Base-by-base conservation (phyloP, 2,113 vertebrate genomes). In the Puffinus mauretanicus region DNA sequence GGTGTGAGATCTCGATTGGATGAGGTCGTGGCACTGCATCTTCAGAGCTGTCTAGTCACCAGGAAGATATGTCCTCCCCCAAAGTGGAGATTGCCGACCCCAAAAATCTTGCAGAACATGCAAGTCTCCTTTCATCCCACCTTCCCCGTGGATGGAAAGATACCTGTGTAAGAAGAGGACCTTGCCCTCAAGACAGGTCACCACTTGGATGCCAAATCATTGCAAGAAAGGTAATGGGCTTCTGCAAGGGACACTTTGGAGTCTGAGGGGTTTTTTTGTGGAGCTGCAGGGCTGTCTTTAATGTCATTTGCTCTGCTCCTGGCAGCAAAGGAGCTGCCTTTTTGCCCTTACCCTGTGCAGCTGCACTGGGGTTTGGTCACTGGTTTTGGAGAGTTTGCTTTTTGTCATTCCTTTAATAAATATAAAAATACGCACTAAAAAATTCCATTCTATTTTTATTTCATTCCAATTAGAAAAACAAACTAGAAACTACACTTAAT, bases 401-500 rank as follows among this genome's bases (percentile, higher is more conserved):
- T 90, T 42, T 88, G 54, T 86, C 30, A 44, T 90, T 72, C 47
- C n/a, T 85, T 54, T 67, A 69, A 91, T 47, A 83, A 94, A 51
- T 32, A 57, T 16, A 67, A 86, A 93, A 94, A 79, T n/a, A 46
- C 32, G 21, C 32, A 21, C 66, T 73, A 83, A 81, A 91, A 90
- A 81, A 82, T 36, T 91, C 82, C 64, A 61, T 84, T 95, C 54
- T 80, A 49, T 86, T 91, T 95, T 95, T 91, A 73, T 93, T 96
- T 86, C 62, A 16, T 94, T 93, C 93, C 75, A 93, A 92, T 93
- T 95, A 96, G 86, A 75, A 95, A 93, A 94, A 64, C 83, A 90
- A 94, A 86, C 81, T 81, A 70, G 83, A 67, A 96, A 86, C 93
- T 66, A 42, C 80, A 40, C 69, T 96, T 93, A 71, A 66, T 94